Conservation (phyloP, 2,113 vertebrate genomes). For the Mastomys natalensis region DNA sequence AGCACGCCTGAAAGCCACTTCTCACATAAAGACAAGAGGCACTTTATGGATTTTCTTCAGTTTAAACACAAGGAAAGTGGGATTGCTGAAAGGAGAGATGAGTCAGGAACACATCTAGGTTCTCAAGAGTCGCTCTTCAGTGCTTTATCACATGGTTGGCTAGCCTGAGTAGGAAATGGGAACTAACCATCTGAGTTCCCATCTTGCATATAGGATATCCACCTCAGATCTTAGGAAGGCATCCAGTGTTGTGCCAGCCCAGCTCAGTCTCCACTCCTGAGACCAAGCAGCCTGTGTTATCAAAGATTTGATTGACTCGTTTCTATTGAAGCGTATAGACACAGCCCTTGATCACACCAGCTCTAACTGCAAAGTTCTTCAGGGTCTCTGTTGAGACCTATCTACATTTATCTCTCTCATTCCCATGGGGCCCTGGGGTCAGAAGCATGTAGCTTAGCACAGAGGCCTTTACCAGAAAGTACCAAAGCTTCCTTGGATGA, state of each 20-base stretch:
- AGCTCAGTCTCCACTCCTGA: neutral
- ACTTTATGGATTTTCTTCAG: neutral
- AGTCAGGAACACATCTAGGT: neutral
- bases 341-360: neutral
- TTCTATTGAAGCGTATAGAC: neutral
- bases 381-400: neutral
- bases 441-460: neutral
- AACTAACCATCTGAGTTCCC: neutral
- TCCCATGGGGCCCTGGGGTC: neutral
- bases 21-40: neutral
- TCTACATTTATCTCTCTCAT: neutral
- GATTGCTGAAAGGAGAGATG: neutral
- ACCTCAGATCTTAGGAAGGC: neutral
- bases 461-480: neutral
- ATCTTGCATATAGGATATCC: neutral
- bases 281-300: neutral
- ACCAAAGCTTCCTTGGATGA: neutral
- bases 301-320: neutral
- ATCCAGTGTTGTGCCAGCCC: neutral
- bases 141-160: accelerated
- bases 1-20: conserved; percentile 22
- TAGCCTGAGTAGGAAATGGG: neutral
- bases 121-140: neutral
- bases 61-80: neutral
- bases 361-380: neutral